These are phyloP conservation scores for Sphaeramia orbicularis DNA, from an alignment of 2,797 vertebrate species.

Conservation along the genomic window DNA sequence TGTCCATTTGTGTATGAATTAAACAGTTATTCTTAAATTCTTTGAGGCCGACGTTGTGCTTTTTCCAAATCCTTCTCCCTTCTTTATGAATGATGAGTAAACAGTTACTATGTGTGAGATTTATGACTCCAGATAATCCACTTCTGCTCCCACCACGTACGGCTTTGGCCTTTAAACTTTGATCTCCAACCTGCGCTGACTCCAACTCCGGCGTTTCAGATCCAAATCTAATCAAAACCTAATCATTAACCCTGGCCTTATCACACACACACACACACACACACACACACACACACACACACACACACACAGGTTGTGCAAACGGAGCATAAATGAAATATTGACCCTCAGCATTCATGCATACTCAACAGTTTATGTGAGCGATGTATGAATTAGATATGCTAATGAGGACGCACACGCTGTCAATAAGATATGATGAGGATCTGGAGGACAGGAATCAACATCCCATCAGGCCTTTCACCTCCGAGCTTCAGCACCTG, in stretches of 20 bases:
- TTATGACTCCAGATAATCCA: slow-evolving; percentile 27
- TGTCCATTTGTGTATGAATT: too few relatives aligned
- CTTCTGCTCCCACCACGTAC: background rate
- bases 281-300: background rate
- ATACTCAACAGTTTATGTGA: slow-evolving; percentile 65
- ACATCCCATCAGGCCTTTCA: slow-evolving; percentile 36
- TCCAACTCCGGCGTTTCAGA: slow-evolving; percentile 34
- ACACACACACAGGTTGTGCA: slow-evolving; percentile 53
- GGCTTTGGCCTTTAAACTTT: slow-evolving; percentile 56
- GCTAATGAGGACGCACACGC: slow-evolving; percentile 48
- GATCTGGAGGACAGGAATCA: slow-evolving; percentile 38
- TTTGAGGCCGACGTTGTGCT: too few relatives aligned
- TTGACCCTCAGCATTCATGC: slow-evolving; percentile 68
- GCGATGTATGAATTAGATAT: slow-evolving; percentile 70
- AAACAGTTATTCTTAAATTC: too few relatives aligned
- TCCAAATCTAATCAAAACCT: slow-evolving; percentile 64
- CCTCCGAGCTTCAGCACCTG: too few relatives aligned
- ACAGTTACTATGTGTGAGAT: slow-evolving; percentile 13
- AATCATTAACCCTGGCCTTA: slow-evolving; percentile 65
- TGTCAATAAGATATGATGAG: slow-evolving; percentile 60
- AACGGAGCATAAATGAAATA: slow-evolving; percentile 72
- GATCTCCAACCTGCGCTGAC: slow-evolving; percentile 36
- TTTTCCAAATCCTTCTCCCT: background rate
- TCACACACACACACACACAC: too few relatives aligned
- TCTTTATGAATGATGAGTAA: background rate